These are phyloP conservation scores for Chloropsis cyanopogon DNA, from an alignment of 2,113 vertebrate species.

Conservation along the genomic window DNA sequence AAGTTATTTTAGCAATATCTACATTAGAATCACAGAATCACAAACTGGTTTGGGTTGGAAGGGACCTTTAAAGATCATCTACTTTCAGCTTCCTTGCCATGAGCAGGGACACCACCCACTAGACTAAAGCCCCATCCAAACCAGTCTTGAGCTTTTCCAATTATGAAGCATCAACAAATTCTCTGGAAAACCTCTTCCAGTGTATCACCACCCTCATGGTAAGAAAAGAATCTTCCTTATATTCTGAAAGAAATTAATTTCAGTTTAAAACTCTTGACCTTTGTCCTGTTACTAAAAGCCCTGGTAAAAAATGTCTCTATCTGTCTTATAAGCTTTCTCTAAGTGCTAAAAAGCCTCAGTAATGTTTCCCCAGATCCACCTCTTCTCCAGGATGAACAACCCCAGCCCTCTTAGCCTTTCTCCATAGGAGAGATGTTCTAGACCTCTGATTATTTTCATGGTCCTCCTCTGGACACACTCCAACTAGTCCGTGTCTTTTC, in stretches of 20 bases:
- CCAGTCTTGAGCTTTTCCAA: not conserved
- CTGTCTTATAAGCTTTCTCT: not conserved
- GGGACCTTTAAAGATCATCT: not conserved
- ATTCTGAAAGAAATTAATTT: not conserved
- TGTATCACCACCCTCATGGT: rapidly evolving
- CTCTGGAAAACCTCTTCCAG: not conserved
- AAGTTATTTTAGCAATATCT: not conserved
- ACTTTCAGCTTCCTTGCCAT: not conserved
- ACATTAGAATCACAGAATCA: not conserved
- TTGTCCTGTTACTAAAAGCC: not conserved
- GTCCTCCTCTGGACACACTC: rapidly evolving
- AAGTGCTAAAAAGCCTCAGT: not conserved
- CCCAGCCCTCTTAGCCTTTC: not conserved
- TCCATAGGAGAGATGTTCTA: not conserved
- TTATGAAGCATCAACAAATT: not conserved
- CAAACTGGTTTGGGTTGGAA: not conserved
- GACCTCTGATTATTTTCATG: not conserved
- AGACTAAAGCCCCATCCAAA: not conserved
- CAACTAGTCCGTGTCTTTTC: not conserved
- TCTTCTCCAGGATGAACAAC: not conserved
- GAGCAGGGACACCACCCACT: not conserved
- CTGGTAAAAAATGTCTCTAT: not conserved
- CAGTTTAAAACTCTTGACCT: not conserved
- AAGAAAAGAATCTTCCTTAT: not conserved
- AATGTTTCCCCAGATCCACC: rapidly evolving